phyloP scores from a whole-genome alignment of 2,797 vertebrate species.

The Gouania willdenowi region DNA sequence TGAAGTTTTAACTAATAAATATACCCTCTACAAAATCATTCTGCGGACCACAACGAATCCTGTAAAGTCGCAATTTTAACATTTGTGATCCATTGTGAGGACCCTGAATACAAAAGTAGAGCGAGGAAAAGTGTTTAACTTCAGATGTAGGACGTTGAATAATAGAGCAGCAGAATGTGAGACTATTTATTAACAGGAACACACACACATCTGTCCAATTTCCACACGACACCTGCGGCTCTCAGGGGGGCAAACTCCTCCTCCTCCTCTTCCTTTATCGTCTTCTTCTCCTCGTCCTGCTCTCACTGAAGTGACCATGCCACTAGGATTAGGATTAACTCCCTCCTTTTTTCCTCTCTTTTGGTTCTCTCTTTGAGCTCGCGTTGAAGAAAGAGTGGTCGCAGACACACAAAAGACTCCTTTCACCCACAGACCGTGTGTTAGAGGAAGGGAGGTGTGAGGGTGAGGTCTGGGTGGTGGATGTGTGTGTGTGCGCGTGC shows the following conservation, averaged over 20 bases:
- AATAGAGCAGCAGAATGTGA: slow-evolving; percentile 14
- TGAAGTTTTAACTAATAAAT: no score
- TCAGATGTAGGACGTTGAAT: slow-evolving; percentile 4
- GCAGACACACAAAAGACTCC: slow-evolving; percentile 46
- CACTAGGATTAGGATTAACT: slow-evolving; percentile 13
- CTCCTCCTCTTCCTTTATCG: not conserved
- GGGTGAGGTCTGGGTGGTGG: slow-evolving; percentile 16
- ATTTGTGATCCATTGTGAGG: no score
- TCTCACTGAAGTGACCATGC: slow-evolving; percentile 12
- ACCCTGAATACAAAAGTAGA: no score
- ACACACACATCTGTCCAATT: slow-evolving; percentile 24
- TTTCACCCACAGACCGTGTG: slow-evolving; percentile 39
- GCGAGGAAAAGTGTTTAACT: not conserved
- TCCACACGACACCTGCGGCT: slow-evolving; percentile 32
- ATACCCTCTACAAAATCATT: no score
- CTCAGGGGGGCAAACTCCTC: slow-evolving; percentile 8
- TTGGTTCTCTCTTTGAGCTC: slow-evolving; percentile 1
- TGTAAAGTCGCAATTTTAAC: no score
- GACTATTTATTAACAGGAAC: slow-evolving; percentile 18
- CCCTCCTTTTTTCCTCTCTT: not conserved
- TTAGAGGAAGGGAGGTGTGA: slow-evolving; percentile 6
- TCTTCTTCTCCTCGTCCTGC: not conserved
- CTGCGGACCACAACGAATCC: no score
- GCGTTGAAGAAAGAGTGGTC: slow-evolving; percentile 6
- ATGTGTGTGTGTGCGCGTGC: no score